Base-by-base conservation (phyloP, 1,140 invertebrate species). In the Euschistus heros region DNA sequence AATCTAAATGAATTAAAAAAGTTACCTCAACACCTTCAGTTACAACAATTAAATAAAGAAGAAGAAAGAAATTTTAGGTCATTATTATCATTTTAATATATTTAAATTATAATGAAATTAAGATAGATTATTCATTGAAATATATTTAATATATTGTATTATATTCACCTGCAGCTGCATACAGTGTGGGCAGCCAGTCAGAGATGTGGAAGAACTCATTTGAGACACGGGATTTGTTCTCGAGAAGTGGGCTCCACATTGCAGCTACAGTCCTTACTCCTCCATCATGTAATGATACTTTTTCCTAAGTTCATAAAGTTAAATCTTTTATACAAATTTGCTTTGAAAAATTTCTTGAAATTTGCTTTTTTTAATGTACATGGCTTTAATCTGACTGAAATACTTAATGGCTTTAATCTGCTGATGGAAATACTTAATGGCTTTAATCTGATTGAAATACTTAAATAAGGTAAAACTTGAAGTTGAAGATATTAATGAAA, bases 151-250 rank as follows among this genome's bases (percentile, higher is more conserved):
- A 64, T 15, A 27, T 30, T 30, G 27, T 30, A 13, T 14, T 37
- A 14, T 18, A 24, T 20, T n/a, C 62, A 68, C 75, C 75, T 60
- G 72, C 73, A 74, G 77, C 80, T 3, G 76, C 70, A 30, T 78
- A 82, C 0, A 88, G 69, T 0, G 86, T 88, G 0, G 86, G 86
- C 24, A 88, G 69, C 86, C 86, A 88, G 70, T 88, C 86, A 17
- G 80, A 78, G 13, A 89, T 79, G 69, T 87, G 84, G 68, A 87
- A 77, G 71, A 88, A 74, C 27, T 79, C 71, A 37, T 75, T 73
- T 0, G 75, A 77, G n/a, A 80, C 75, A 0, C 76, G 73, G 8
- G 81, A 76, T 66, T 72, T 69, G 63, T 74, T 73, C 26, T 73
- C 67, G 17, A 80, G 67, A 46, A 80, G 73, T 4, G 82, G 79